A percentile compares a stretch with the other conserved stretches of the same genome.
These are phyloP conservation scores for Myanophis thanlyinensis DNA, from an alignment of 2,113 vertebrate genomes.

Conservation along the genomic window DNA sequence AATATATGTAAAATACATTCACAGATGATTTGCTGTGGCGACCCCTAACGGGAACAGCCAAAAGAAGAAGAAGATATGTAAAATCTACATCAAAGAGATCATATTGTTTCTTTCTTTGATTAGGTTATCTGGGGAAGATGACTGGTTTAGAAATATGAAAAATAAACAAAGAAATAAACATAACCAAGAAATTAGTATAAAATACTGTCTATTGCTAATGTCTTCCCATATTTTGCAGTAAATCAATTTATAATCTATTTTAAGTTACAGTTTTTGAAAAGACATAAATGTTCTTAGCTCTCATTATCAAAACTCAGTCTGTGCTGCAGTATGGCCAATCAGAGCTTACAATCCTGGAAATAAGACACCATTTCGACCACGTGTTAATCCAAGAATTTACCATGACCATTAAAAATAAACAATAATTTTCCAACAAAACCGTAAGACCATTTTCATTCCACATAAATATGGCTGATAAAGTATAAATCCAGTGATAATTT, in stretches of 20 bases:
- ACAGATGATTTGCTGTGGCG: no score
- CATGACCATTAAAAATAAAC: not conserved
- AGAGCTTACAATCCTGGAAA: not conserved
- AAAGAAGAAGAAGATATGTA: no score
- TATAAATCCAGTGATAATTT: not conserved
- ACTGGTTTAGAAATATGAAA: not conserved
- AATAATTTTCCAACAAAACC: not conserved
- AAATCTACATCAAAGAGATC: not conserved
- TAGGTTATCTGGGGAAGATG: not conserved
- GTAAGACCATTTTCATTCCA: not conserved
- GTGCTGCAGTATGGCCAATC: not conserved
- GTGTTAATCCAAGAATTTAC: not conserved
- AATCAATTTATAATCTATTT: not conserved
- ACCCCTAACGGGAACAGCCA: no score
- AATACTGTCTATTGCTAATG: not conserved
- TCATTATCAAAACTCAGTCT: not conserved
- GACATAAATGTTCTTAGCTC: not conserved
- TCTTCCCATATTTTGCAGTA: not conserved
- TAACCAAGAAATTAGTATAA: not conserved
- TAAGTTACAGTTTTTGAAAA: not conserved
- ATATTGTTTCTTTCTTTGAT: not conserved
- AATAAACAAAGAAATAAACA: not conserved
- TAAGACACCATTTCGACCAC: not conserved
- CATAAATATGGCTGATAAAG: not conserved
- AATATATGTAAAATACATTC: no score